A percentile compares a stretch with the other conserved stretches of the same genome.
These are phyloP conservation scores for Slavum lentiscoides DNA, from an alignment of 2,888 invertebrate genomes.

Conservation along the genomic window DNA sequence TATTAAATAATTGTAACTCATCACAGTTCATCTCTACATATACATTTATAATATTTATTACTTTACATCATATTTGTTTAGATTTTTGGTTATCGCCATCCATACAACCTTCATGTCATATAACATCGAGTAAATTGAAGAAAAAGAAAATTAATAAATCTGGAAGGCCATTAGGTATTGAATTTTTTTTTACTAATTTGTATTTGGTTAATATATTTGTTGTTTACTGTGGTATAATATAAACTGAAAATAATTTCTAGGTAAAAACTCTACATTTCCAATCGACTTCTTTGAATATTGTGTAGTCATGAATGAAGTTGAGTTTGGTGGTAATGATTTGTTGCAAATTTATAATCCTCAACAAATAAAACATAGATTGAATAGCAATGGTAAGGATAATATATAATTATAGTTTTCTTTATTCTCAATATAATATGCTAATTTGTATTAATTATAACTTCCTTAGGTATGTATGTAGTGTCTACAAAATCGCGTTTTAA, in stretches of 20 bases:
- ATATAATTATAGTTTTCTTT: slow-evolving; percentile 55
- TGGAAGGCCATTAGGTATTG: slow-evolving; percentile 59
- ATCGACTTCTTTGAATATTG: slow-evolving; percentile 98
- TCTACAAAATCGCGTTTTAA: slow-evolving; percentile 87
- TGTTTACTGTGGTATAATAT: background rate
- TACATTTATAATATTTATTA: background rate
- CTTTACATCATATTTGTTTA: background rate
- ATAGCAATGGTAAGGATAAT: slow-evolving; percentile 59
- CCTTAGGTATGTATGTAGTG: slow-evolving; percentile 83
- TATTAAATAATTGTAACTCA: background rate
- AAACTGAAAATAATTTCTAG: slow-evolving; percentile 57
- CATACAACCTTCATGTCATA: slow-evolving; percentile 67
- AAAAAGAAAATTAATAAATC: slow-evolving; percentile 68
- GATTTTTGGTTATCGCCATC: slow-evolving; percentile 70
- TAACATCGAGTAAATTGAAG: slow-evolving; percentile 66
- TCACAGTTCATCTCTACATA: background rate
- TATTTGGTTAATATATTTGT: background rate
- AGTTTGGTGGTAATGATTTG: slow-evolving; percentile 92
- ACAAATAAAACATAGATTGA: slow-evolving; percentile 88
- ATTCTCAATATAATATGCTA: slow-evolving; percentile 19
- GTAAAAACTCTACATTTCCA: slow-evolving; percentile 77
- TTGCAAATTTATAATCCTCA: slow-evolving; percentile 91
- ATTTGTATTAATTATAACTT: background rate
- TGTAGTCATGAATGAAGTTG: slow-evolving; percentile 86
- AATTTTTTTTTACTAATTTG: background rate